Percentiles rank a stretch among this genome's conserved stretches.
Conservation (phyloP, 1,140 invertebrate species). For the Cyclina sinensis region DNA sequence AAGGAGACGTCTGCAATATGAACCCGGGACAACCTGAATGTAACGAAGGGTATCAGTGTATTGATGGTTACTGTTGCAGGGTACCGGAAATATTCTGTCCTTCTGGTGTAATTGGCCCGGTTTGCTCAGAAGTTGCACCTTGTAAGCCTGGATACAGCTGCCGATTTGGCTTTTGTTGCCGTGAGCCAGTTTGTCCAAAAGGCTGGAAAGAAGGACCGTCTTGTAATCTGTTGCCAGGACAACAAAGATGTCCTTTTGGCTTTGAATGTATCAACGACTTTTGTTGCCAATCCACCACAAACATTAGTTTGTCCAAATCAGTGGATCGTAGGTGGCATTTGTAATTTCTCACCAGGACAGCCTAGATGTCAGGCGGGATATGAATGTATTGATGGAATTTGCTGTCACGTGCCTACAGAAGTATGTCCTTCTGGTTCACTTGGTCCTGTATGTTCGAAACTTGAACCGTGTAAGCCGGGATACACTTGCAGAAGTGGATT, state of each 20-base stretch:
- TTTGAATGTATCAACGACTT: not conserved
- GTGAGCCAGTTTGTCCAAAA: not conserved
- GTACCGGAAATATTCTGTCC: not conserved
- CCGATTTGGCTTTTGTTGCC: not conserved
- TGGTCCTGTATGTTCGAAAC: not conserved
- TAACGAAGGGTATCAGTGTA: not conserved
- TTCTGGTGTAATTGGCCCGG: not conserved
- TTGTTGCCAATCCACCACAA: not conserved
- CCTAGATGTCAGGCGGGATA: too few species aligned
- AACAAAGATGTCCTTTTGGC: not conserved
- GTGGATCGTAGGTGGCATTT: not conserved
- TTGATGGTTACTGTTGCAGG: not conserved
- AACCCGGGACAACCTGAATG: not conserved
- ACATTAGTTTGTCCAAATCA: not conserved
- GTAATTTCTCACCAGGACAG: not conserved
- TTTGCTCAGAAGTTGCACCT: not conserved
- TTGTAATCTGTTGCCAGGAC: not conserved
- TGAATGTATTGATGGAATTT: too few species aligned
- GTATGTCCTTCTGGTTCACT: not conserved
- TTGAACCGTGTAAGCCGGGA: constrained; percentile 1
- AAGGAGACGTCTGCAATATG: not conserved
- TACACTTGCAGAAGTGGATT: not conserved
- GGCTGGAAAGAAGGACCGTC: not conserved
- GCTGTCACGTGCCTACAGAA: too few species aligned
- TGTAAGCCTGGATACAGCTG: constrained; percentile 14